Evolutionary conservation across 2,113 vertebrate genomes (phyloP), one percentile per base, ranked within the genome.

Genomic region (Xenotilapia longispinis): DNA sequence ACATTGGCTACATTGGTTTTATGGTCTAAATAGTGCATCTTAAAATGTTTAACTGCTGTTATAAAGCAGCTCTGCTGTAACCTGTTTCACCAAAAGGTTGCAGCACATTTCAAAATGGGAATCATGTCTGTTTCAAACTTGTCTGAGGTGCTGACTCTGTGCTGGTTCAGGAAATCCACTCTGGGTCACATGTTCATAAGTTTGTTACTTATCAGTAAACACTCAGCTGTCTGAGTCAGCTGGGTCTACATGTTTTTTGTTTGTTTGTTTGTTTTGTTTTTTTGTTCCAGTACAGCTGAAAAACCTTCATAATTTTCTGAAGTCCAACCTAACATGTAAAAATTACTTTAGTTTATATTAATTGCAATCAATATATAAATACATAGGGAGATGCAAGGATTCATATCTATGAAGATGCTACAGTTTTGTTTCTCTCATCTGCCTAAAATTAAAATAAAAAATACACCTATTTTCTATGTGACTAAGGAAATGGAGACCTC

Each of bases 1-100:
- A 53, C 19, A 51, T 51, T 9, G 47, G 47, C 4, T n/a, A 53
- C 17, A 53, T 53, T 53, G 19, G 51, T 3, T 53, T 53, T 9
- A 53, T 53, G 1, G 0, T 5, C 49, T n/a, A 9, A 19, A 5
- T 53, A n/a, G 49, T 53, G 49, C 0, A 53, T 53, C 5, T 53
- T 10, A 53, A 53, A 6, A 53, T 21, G 5, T 53, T 53, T 53
- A 53, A 53, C 19, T 53, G 3, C 3, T 53, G 51, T 53, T 53
- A 53, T 53, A n/a, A 0, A 53, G 49, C 49, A 53, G 51, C 51
- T 53, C 51, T 53, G 2, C 17, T 1, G 45, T 47, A 47, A 47
- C 45, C 45, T 8, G 7, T 47, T 47, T 47, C 7, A 47, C 45
- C 4, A 2, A 17, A 17, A 47, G 45, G 4, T 17, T 49, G 7